Percentiles rank a stretch among this genome's conserved stretches.
These are phyloP conservation scores for Sphaerodactylus townsendi DNA, from an alignment of 2,113 vertebrate species.

Conservation along the genomic window DNA sequence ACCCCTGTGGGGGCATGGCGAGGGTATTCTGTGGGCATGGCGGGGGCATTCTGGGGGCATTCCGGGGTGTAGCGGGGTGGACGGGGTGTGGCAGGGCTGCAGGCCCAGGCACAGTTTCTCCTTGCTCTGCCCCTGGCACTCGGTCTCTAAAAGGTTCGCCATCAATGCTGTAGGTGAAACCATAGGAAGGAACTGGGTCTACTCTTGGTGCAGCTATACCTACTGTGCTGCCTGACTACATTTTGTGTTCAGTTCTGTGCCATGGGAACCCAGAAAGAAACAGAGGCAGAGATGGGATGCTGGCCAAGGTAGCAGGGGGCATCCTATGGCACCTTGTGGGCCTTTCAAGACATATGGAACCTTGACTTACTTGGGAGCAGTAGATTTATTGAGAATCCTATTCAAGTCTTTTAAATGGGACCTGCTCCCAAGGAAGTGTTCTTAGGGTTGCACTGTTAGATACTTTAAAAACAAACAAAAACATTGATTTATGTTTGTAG, in stretches of 20 bases:
- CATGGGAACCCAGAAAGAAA: background rate
- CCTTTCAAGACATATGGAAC: background rate
- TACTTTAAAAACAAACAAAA: background rate
- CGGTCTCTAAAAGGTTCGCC: too few species aligned
- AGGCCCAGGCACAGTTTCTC: too few species aligned
- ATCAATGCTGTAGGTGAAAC: background rate
- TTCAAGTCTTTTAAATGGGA: too few species aligned
- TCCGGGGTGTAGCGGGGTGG: too few species aligned
- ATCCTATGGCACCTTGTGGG: background rate
- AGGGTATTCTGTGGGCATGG: too few species aligned
- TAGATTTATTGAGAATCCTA: too few species aligned
- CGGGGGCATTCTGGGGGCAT: too few species aligned
- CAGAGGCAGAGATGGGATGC: background rate
- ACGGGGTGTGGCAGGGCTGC: too few species aligned
- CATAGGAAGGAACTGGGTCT: background rate
- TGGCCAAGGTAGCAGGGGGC: background rate
- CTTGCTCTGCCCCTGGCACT: too few species aligned
- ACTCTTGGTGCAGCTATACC: background rate
- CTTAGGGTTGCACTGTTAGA: too few species aligned
- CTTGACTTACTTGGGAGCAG: background rate
- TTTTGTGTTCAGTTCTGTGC: background rate
- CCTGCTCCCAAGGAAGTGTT: too few species aligned
- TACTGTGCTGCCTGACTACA: background rate
- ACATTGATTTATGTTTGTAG: slow-evolving; percentile 19
- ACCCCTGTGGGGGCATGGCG: too few species aligned